Evolutionary conservation across 1,140 invertebrate genomes (phyloP).

Genomic region (Ceratosolen solmsi): DNA sequence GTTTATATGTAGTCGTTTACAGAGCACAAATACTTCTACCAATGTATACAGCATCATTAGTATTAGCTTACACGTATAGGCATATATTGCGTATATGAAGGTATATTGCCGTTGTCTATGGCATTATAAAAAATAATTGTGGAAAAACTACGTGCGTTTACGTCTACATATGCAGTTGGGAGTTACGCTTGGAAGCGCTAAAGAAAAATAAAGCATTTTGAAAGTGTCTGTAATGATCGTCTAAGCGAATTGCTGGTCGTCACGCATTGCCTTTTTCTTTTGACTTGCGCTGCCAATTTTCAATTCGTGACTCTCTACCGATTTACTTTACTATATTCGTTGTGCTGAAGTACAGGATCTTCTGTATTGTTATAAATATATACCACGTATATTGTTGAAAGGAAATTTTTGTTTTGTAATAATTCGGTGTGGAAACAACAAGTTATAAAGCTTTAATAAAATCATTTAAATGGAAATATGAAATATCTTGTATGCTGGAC

Average conservation of each 20-base stretch:
- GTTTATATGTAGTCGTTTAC: neutral
- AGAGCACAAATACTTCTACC: neutral
- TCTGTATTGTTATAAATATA: no score
- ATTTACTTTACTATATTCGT: neutral
- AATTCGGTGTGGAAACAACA: no score
- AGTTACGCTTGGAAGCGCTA: constrained; percentile 9
- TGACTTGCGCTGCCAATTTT: neutral
- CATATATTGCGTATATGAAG: neutral
- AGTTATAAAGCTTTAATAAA: no score
- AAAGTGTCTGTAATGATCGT: constrained; percentile 52
- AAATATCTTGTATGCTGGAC: no score
- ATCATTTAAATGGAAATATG: no score
- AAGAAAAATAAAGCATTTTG: constrained; percentile 36
- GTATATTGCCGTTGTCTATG: neutral
- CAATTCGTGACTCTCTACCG: neutral
- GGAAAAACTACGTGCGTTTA: neutral
- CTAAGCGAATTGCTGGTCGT: constrained; percentile 28
- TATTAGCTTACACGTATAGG: neutral
- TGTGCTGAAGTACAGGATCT: no score
- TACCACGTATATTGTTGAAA: no score
- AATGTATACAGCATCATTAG: neutral
- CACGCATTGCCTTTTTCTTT: constrained; percentile 24
- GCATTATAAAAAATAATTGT: neutral
- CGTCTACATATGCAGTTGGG: no score
- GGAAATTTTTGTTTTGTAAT: no score